phyloP scores from a whole-genome alignment of 2,888 invertebrate genomes.

The Periphyllus acericola region DNA sequence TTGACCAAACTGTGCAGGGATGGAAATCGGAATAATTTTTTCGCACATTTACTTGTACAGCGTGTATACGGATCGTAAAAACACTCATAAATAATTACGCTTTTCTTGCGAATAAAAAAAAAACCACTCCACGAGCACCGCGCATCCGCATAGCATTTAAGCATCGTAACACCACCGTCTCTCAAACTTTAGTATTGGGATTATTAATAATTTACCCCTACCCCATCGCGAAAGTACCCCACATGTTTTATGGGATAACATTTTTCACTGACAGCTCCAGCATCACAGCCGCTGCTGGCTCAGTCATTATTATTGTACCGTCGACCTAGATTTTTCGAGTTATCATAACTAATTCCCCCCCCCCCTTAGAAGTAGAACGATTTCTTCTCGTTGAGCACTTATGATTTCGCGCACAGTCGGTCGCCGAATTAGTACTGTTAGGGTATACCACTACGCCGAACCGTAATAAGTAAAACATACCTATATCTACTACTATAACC shows the following conservation, averaged over 20 bases:
- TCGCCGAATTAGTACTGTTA: not conserved
- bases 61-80: too few relatives aligned
- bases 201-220: not conserved
- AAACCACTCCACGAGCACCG: too few relatives aligned
- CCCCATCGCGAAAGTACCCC: not conserved
- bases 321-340: not conserved
- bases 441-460: too few relatives aligned
- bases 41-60: too few relatives aligned
- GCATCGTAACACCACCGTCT: too few relatives aligned
- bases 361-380: not conserved
- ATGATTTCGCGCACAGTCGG: not conserved
- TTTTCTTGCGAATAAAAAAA: too few relatives aligned
- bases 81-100: too few relatives aligned
- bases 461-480: too few relatives aligned
- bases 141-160: too few relatives aligned
- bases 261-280: slow-evolving; percentile 12
- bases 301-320: not conserved
- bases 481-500: too few relatives aligned
- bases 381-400: not conserved
- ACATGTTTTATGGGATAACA: slow-evolving; percentile 11
- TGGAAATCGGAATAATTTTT: too few relatives aligned
- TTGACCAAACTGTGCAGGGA: too few relatives aligned
- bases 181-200: not conserved
- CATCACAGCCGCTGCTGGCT: not conserved
- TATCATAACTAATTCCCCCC: not conserved